These are phyloP conservation scores for Melieria omissa DNA, from an alignment of 2,888 invertebrate species.

Conservation along the genomic window DNA sequence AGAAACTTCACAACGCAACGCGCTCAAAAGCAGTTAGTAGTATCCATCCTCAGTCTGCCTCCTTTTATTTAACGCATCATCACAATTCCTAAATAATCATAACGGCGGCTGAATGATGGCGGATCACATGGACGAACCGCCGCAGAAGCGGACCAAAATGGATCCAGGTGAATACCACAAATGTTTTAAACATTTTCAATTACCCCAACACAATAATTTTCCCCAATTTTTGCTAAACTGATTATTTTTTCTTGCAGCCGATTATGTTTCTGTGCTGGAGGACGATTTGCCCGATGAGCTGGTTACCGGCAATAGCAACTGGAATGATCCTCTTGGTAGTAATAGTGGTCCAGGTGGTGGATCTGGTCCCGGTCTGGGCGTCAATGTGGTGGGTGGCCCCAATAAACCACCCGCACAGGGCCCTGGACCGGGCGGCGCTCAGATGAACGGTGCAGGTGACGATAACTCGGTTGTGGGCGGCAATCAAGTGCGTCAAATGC, in stretches of 20 bases:
- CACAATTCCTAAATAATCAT: conserved; percentile 31
- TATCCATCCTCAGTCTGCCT: not conserved
- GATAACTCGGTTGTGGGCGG: conserved; percentile 67
- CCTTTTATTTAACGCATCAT: conserved; percentile 5
- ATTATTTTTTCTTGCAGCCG: conserved; percentile 67
- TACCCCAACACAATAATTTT: not conserved
- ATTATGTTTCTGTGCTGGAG: conserved; percentile 86
- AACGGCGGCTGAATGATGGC: conserved; percentile 75
- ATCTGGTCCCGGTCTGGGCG: conserved; percentile 72
- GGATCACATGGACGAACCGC: conserved; percentile 96
- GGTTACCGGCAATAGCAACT: conserved; percentile 77
- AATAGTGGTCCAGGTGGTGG: conserved; percentile 73
- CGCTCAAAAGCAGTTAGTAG: no score
- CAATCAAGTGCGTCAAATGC: conserved; percentile 70
- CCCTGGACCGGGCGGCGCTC: conserved; percentile 77
- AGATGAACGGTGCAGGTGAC: conserved; percentile 75
- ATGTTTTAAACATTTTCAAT: no score
- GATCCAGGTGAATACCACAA: conserved; percentile 56
- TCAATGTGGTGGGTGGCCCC: conserved; percentile 74
- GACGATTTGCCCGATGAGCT: conserved; percentile 93
- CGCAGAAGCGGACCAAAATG: conserved; percentile 94
- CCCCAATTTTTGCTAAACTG: not conserved
- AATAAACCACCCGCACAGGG: conserved; percentile 86
- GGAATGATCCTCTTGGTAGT: conserved; percentile 74
- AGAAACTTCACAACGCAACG: no score